phyloP scores from a whole-genome alignment of 2,113 vertebrate species.

The Choloepus hoffmanni region DNA sequence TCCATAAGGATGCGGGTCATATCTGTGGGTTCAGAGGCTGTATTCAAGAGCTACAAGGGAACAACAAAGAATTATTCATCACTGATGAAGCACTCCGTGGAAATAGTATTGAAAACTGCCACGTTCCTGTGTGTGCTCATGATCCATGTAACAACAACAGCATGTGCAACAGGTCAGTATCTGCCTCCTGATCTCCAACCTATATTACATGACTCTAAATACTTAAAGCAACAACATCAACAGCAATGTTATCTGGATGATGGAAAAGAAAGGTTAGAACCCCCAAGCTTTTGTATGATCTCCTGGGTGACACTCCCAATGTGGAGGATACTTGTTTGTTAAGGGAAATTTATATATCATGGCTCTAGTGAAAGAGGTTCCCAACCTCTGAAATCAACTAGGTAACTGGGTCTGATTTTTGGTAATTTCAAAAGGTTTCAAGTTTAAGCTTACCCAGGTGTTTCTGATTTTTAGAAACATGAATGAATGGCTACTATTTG shows the following conservation, averaged over 20 bases:
- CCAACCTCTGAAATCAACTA: slow-evolving; percentile 50
- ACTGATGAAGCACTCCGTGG: slow-evolving; percentile 87
- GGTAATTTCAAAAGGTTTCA: not conserved
- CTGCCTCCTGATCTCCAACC: not conserved
- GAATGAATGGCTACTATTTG: not conserved
- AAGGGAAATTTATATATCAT: not conserved
- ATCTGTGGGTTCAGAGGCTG: slow-evolving; percentile 89
- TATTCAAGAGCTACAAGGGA: slow-evolving; percentile 90
- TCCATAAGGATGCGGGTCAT: slow-evolving; percentile 77
- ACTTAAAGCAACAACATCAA: not conserved
- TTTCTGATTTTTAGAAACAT: not conserved
- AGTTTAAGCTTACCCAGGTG: not conserved
- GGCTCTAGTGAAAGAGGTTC: not conserved
- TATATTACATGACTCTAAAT: not conserved
- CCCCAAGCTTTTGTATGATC: not conserved
- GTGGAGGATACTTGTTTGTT: not conserved
- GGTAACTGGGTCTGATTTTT: not conserved
- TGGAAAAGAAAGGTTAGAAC: not conserved
- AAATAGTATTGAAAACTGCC: slow-evolving; percentile 91
- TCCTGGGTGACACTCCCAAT: not conserved
- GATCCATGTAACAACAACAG: slow-evolving; percentile 91
- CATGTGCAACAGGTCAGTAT: slow-evolving; percentile 90
- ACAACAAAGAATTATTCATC: slow-evolving; percentile 88
- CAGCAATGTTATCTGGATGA: not conserved
- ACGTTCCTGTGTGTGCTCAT: slow-evolving; percentile 87